Base-by-base conservation (phyloP, 2,797 vertebrate species). In the Neosilurus mollespiculum region DNA sequence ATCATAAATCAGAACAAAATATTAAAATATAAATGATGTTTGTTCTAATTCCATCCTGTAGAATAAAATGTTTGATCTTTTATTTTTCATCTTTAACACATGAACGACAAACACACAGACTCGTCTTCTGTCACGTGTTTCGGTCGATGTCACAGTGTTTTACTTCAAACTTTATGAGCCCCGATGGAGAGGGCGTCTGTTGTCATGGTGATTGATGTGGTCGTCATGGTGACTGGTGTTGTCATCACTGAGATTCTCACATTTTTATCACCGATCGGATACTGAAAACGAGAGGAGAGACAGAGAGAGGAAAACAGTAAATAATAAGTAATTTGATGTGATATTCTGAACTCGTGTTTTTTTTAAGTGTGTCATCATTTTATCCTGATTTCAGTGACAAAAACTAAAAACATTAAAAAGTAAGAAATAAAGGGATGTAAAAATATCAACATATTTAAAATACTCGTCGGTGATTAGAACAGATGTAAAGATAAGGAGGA, bases 211-310 rank as follows among this genome's bases (percentile, higher is more conserved):
- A 43, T 22, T 69, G 34, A 22, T 69, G 49, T 6, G 37, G 43
- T 54, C 16, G 1, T 79, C 30, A 37, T 37, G 58, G 37, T 14
- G 43, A 53, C 69, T 9, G 53, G 53, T 43, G 37, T 43, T 43
- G 37, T 43, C 37, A 43, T 43, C 37, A 65, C 34, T 54, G 67
- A 71, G 34, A 80, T 24, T 58, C 53, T 89, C 88, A 91, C 83
- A 93, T 87, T 8, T n/a, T 87, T 86, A 94, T 87, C 34, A 96
- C 93, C 16, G 92, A 89, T 61, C 95, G 94, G 86, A 97, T 94
- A 86, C 96, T 96, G 83, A 70, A 85, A 83, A 70, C 51, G 78
- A 86, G 56, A 79, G 2, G 81, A 7, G 18, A 54, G 15, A 65
- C 5, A 43, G 22, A 80, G 43, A 78, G 53, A 78, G 16, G 80